Base-by-base conservation (phyloP, 2,888 invertebrate genomes). In the Sussaba pulchella region DNA sequence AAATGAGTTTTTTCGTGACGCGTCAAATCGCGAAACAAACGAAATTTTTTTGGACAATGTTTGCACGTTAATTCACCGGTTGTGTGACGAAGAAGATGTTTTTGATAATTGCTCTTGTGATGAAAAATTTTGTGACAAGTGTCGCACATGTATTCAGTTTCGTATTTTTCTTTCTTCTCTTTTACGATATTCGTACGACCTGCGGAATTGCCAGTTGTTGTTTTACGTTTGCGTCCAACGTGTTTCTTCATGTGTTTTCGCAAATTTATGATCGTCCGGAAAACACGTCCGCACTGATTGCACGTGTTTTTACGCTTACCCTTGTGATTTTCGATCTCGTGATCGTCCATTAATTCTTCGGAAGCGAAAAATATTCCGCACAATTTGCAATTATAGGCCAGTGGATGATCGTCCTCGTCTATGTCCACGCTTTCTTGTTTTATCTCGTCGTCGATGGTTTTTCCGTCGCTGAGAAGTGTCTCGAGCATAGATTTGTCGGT, bases 1-100 rank as follows among this genome's bases (percentile, higher is more conserved):
- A 92, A 92, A 66, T 92, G 92, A 0, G 92, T 92, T 76, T 92
- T 92, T 73, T 92, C 92, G 84, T 92, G 92, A 50, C 92, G 86
- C 14, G 89, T 91, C 1, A 92, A 81, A 63, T 92, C 92, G 0
- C 92, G 88, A 69, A 89, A 89, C 6, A 92, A 82, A 0, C 92
- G 89, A 74, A 92, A 92, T 75, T 89, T 90, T 59, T 91, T 92
- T 0, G 91, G 87, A 17, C 92, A 92, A 78, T 91, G 91, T 43
- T 91, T 89, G 84, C 92, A 92, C 1, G 87, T 85, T 1, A 92
- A 86, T 26, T 92, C 90, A 12, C 91, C 91, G 0, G 86, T 89
- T 0, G 87, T 88, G 78, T 92, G 92, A 0, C 90, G 85, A 74
- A 88, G 36, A 59, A 89, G 69, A 24, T 92, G 92, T 63, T 91